Percentiles rank a stretch among this genome's conserved stretches.
Evolutionary conservation across 2,797 vertebrate species (phyloP).

Genomic region (Melanotaenia boesemani): DNA sequence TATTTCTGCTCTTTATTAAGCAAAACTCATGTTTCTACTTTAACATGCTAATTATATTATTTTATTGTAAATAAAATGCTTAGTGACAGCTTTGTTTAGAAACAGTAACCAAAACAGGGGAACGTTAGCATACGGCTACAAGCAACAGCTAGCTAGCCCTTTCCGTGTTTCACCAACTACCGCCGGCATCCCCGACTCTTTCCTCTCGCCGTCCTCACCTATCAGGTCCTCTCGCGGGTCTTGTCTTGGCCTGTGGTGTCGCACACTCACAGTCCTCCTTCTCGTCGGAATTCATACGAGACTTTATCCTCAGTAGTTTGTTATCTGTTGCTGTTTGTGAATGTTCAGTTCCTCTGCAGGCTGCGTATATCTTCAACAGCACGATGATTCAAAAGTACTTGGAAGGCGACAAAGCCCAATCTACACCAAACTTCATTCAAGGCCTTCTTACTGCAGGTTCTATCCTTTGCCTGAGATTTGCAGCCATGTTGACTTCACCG

Average conservation of each 20-base stretch:
- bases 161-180: conserved; percentile 20
- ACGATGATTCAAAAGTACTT: neutral
- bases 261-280: conserved; percentile 86
- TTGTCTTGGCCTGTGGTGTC: conserved; percentile 84
- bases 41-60: neutral
- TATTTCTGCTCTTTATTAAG: neutral
- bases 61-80: neutral
- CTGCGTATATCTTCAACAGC: conserved; percentile 19
- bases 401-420: conserved; percentile 19
- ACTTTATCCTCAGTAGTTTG: conserved; percentile 77
- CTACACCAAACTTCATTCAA: conserved; percentile 71
- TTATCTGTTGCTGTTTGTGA: conserved; percentile 60
- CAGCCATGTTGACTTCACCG: conserved; percentile 84
- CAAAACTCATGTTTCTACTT: neutral
- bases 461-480: conserved; percentile 64
- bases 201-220: conserved; percentile 74
- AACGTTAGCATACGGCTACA: conserved; percentile 9
- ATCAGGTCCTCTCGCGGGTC: conserved; percentile 73
- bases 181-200: conserved; percentile 62
- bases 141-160: conserved; percentile 10
- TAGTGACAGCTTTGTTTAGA: neutral
- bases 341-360: conserved; percentile 52
- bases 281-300: conserved; percentile 87
- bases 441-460: conserved; percentile 72
- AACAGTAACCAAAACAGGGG: neutral